These are phyloP conservation scores for Stenodera caucasica DNA, from an alignment of 2,888 invertebrate species.

Conservation along the genomic window DNA sequence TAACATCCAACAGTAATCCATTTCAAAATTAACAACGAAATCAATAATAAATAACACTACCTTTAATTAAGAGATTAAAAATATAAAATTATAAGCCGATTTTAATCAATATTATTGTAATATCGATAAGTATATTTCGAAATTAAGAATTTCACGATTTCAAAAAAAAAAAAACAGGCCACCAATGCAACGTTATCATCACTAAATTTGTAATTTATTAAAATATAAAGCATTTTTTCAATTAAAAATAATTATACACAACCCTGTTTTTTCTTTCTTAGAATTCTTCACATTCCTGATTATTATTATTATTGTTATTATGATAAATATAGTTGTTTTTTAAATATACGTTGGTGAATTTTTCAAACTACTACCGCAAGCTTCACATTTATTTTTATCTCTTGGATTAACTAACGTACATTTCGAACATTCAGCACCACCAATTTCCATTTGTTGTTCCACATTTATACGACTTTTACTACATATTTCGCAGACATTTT, in stretches of 20 bases:
- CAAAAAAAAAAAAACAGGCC: background rate
- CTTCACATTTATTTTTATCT: constrained; percentile 66
- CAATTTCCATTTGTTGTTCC: constrained; percentile 67
- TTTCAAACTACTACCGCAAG: constrained; percentile 68
- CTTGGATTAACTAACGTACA: constrained; percentile 77
- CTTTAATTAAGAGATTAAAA: no score
- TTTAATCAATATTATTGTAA: no score
- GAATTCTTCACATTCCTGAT: background rate
- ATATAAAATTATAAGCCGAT: no score
- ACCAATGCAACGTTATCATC: background rate
- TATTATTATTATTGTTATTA: background rate
- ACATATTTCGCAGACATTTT: constrained; percentile 75
- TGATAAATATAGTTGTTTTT: constrained; percentile 20
- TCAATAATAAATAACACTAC: constrained; percentile 10
- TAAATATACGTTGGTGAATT: constrained; percentile 78
- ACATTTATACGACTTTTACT: constrained; percentile 58
- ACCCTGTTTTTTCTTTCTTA: constrained; percentile 9
- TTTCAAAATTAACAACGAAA: constrained; percentile 5
- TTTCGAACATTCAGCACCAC: constrained; percentile 72
- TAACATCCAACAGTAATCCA: constrained; percentile 1
- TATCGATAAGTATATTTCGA: background rate
- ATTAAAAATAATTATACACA: constrained; percentile 8
- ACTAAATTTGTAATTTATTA: background rate
- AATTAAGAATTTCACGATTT: background rate
- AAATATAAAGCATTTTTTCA: background rate